Percentiles rank a stretch among this genome's conserved stretches.
These are phyloP conservation scores for Grammatotria lemairii DNA, from an alignment of 2,113 vertebrate genomes.

Conservation along the genomic window DNA sequence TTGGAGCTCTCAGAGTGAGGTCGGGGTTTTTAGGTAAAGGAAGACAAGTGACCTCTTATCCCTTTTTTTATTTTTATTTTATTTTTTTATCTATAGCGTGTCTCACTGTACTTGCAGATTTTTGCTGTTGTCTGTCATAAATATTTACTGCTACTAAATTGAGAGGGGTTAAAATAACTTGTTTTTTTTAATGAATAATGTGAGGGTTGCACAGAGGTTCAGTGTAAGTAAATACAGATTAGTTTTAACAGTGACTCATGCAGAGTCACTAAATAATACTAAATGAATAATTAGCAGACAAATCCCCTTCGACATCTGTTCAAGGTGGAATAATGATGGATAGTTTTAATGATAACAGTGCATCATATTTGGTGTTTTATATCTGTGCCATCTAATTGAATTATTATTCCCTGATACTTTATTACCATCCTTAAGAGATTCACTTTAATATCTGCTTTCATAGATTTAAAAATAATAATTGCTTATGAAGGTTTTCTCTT, in stretches of 20 bases:
- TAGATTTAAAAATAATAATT: neutral
- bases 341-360: neutral
- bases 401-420: neutral
- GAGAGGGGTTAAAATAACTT: neutral
- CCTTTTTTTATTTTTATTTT: too few relatives aligned
- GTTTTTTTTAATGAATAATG: neutral
- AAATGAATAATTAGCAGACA: neutral
- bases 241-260: neutral
- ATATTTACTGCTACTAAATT: neutral
- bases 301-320: neutral
- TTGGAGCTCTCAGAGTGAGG: neutral
- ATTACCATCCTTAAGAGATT: neutral
- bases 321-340: neutral
- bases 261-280: neutral
- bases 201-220: neutral
- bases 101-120: neutral
- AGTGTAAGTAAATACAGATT: neutral
- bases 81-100: neutral
- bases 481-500: neutral
- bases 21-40: accelerated
- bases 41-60: neutral
- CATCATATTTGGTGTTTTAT: neutral
- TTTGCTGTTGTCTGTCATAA: neutral
- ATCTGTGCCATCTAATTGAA: neutral
- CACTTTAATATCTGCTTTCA: neutral